These are phyloP conservation scores for Aythya baeri DNA, from an alignment of 2,113 vertebrate species.

Conservation along the genomic window DNA sequence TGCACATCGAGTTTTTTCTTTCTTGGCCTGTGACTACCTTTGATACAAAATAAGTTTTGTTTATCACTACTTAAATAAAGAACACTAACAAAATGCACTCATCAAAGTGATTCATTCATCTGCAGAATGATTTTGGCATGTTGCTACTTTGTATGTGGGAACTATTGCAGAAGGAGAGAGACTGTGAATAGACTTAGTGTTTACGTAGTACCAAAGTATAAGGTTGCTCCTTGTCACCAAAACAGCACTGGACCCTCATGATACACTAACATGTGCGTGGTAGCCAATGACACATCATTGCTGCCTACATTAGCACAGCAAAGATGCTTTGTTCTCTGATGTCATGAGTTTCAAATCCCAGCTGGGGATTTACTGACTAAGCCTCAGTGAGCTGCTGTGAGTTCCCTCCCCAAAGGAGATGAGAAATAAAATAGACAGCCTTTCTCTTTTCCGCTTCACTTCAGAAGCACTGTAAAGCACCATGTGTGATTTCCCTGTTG, in stretches of 20 bases:
- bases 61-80: conserved; percentile 29
- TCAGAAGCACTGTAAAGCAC: conserved; percentile 5
- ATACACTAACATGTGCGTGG: conserved; percentile 41
- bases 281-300: conserved; percentile 54
- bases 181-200: conserved; percentile 75
- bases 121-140: conserved; percentile 59
- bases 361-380: conserved; percentile 73
- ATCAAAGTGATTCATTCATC: conserved; percentile 63
- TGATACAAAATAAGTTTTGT: neutral
- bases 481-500: neutral
- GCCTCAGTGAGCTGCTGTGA: conserved; percentile 55
- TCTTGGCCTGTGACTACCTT: neutral
- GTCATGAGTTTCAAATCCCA: conserved; percentile 69
- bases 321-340: conserved; percentile 73
- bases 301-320: conserved; percentile 56
- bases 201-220: conserved; percentile 74
- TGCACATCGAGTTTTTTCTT: neutral
- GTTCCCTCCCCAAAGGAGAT: conserved; percentile 51
- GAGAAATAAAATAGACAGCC: conserved; percentile 42
- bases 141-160: conserved; percentile 71
- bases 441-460: conserved; percentile 40
- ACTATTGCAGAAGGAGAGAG: conserved; percentile 56
- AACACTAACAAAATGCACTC: conserved; percentile 30
- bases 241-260: conserved; percentile 59
- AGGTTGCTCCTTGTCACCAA: conserved; percentile 74